A percentile compares a stretch with the other conserved stretches of the same genome.
phyloP scores from a whole-genome alignment of 2,888 invertebrate genomes.

The Ennomos fuscantarius region DNA sequence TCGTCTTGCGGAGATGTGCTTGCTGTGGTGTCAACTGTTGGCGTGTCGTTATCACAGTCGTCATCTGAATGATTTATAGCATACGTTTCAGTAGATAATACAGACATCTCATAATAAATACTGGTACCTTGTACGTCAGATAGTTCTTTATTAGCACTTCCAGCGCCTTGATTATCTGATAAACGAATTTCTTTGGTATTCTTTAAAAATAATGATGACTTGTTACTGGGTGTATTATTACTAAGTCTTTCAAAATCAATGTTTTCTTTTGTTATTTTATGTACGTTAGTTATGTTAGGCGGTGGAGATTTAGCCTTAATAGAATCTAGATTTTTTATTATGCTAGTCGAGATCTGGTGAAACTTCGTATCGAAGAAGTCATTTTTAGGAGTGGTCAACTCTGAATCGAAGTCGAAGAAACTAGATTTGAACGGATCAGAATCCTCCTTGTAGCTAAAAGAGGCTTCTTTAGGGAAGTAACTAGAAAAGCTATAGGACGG shows the following conservation, averaged over 20 bases:
- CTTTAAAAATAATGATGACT: slow-evolving; percentile 79
- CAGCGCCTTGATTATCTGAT: slow-evolving; percentile 74
- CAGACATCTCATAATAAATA: slow-evolving; percentile 81
- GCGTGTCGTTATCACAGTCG: slow-evolving; percentile 74
- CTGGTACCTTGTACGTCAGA: slow-evolving; percentile 81
- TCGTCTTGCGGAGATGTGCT: slow-evolving; percentile 65
- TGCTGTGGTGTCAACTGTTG: slow-evolving; percentile 58
- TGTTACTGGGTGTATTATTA: slow-evolving; percentile 77
- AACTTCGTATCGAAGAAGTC: slow-evolving; percentile 83
- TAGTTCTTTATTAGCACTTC: slow-evolving; percentile 67
- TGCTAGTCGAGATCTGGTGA: slow-evolving; percentile 80
- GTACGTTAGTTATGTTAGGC: slow-evolving; percentile 60
- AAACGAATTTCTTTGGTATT: slow-evolving; percentile 83
- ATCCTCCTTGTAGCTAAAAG: slow-evolving; percentile 58
- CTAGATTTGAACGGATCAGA: slow-evolving; percentile 66
- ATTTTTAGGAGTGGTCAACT: slow-evolving; percentile 83
- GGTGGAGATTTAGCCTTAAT: slow-evolving; percentile 61
- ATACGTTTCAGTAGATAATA: slow-evolving; percentile 78
- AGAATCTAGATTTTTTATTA: slow-evolving; percentile 77
- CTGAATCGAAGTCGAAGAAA: slow-evolving; percentile 70
- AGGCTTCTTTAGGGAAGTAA: slow-evolving; percentile 62
- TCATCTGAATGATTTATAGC: slow-evolving; percentile 69
- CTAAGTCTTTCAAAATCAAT: slow-evolving; percentile 73
- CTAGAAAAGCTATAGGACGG: slow-evolving; percentile 67
- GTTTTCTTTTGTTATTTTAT: slow-evolving; percentile 64